Conservation (phyloP, 2,797 vertebrate genomes). For the Erpetoichthys calabaricus region DNA sequence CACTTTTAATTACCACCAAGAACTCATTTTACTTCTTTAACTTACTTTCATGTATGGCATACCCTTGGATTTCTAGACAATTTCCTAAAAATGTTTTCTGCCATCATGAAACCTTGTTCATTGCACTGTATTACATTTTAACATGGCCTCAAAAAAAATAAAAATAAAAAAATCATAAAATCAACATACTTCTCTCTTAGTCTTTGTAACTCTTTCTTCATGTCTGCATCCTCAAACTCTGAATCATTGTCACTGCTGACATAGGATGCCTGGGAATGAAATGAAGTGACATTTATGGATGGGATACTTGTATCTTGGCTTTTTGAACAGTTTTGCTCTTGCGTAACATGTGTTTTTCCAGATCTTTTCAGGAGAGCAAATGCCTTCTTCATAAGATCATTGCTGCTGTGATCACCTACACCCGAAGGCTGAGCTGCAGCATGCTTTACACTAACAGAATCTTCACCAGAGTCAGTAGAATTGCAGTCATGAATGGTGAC, state of each 20-base stretch:
- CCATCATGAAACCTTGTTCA: not conserved
- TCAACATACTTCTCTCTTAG: conserved; percentile 81
- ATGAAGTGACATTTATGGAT: conserved; percentile 54
- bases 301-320: conserved; percentile 56
- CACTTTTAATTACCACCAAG: too few species aligned
- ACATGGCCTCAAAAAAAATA: not conserved
- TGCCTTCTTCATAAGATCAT: conserved; percentile 79
- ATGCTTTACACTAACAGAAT: not conserved
- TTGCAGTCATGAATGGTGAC: conserved; percentile 56
- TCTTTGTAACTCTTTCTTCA: conserved; percentile 80
- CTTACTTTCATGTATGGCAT: too few species aligned
- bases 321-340: conserved; percentile 62
- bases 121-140: not conserved
- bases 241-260: conserved; percentile 96
- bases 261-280: conserved; percentile 71
- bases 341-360: conserved; percentile 58
- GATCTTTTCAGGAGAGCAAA: conserved; percentile 77
- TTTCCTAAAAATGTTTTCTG: too few species aligned
- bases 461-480: conserved; percentile 17
- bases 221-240: conserved; percentile 84
- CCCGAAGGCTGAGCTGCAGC: conserved; percentile 23
- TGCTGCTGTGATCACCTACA: conserved; percentile 53
- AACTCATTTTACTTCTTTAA: too few species aligned
- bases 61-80: too few species aligned
- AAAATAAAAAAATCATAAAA: not conserved